A percentile compares a stretch with the other conserved stretches of the same genome.
Evolutionary conservation across 1,140 invertebrate species (phyloP).

Genomic region (Pseudomyrmex pallidus): DNA sequence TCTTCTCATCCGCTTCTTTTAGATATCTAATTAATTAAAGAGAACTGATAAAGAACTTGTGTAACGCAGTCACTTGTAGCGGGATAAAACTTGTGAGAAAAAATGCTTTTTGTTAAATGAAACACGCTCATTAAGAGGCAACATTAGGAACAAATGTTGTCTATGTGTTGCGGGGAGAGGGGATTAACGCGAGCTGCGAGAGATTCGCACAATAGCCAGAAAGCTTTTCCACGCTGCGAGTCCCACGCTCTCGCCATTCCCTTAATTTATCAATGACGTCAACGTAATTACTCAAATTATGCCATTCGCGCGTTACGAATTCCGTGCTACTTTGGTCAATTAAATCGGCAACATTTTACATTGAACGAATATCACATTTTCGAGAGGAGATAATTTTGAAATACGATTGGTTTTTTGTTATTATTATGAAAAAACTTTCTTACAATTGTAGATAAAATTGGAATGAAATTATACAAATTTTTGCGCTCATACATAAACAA

Average conservation of each 20-base stretch:
- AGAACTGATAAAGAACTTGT: too few relatives aligned
- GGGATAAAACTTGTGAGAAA: neutral
- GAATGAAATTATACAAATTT: neutral
- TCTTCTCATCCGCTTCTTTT: neutral
- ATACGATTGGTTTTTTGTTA: neutral
- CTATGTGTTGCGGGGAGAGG: neutral
- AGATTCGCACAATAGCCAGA: conserved; percentile 14
- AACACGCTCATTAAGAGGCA: too few relatives aligned
- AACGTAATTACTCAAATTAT: conserved; percentile 68
- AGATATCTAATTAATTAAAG: neutral
- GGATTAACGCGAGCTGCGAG: neutral
- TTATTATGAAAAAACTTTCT: too few relatives aligned
- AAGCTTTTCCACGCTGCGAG: conserved; percentile 33
- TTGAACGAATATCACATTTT: neutral
- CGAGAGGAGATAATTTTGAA: conserved; percentile 8
- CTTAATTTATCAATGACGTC: conserved; percentile 60
- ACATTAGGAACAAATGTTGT: too few relatives aligned
- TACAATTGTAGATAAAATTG: neutral
- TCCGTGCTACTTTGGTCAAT: conserved; percentile 40
- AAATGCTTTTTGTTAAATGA: neutral
- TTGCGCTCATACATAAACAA: too few relatives aligned
- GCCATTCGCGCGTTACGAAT: conserved; percentile 26
- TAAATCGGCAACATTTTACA: neutral
- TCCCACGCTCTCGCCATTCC: conserved; percentile 43
- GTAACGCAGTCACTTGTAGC: too few relatives aligned